These are phyloP conservation scores for Lepidotrigona ventralis DNA, from an alignment of 1,140 invertebrate genomes.

Conservation along the genomic window DNA sequence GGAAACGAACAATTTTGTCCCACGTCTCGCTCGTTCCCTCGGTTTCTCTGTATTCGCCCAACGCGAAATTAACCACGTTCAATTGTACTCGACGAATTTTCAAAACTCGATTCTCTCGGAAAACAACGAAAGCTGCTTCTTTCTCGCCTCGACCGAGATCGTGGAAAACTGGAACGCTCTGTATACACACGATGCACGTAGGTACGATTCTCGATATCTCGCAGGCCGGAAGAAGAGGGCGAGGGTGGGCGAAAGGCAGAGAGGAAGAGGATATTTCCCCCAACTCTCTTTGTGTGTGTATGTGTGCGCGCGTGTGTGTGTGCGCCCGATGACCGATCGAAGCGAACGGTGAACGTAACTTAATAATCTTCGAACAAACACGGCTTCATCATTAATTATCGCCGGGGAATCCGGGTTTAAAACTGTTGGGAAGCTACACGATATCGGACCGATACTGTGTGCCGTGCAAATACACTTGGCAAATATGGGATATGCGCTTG, in stretches of 20 bases:
- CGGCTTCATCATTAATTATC: conserved; percentile 65
- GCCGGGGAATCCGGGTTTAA: conserved; percentile 61
- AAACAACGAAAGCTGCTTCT: no score
- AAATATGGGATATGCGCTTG: conserved; percentile 49
- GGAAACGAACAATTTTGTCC: no score
- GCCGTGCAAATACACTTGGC: conserved; percentile 59
- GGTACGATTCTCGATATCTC: neutral
- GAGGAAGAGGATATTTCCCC: neutral
- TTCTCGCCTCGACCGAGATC: no score
- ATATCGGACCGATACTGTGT: conserved; percentile 58
- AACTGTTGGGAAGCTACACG: conserved; percentile 60
- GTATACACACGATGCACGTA: no score
- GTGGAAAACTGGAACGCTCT: no score
- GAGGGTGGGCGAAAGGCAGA: neutral
- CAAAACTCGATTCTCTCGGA: no score
- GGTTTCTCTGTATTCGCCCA: no score
- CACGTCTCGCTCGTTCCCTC: no score
- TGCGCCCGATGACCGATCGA: conserved; percentile 11
- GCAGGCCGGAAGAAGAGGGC: neutral
- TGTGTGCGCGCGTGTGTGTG: no score
- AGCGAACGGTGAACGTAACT: conserved; percentile 54
- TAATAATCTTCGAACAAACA: conserved; percentile 68
- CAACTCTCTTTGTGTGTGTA: neutral
- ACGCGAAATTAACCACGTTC: no score
- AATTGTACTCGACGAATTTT: no score